Conservation (phyloP, 1,140 invertebrate genomes). For the Cotesia typhae region DNA sequence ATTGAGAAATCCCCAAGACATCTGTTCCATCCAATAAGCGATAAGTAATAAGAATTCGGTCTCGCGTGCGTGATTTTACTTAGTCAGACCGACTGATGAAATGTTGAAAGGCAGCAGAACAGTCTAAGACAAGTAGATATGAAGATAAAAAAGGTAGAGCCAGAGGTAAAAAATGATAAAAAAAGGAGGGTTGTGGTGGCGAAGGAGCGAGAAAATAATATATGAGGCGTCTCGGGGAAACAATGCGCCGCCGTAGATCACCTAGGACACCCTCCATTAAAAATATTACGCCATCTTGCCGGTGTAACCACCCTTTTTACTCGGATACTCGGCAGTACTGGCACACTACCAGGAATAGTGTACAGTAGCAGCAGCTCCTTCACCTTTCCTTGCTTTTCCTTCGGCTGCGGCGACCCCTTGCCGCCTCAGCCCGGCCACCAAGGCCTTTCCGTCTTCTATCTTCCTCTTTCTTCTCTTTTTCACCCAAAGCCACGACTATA, state of each 20-base stretch:
- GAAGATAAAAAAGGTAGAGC: slow-evolving; percentile 22
- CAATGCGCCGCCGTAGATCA: slow-evolving; percentile 54
- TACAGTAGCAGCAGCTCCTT: slow-evolving; percentile 10
- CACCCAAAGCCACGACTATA: slow-evolving; percentile 12
- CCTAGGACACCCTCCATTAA: slow-evolving; percentile 61
- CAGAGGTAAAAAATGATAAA: slow-evolving; percentile 6
- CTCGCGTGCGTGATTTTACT: too few relatives aligned
- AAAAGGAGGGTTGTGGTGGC: background rate
- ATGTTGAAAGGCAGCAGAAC: background rate
- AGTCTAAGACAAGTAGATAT: too few relatives aligned
- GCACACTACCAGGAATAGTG: background rate
- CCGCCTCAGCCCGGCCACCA: background rate
- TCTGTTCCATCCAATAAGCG: too few relatives aligned
- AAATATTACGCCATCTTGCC: slow-evolving; percentile 61
- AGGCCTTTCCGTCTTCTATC: slow-evolving; percentile 6
- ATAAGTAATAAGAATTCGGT: slow-evolving; percentile 3
- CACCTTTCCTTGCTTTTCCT: slow-evolving; percentile 28
- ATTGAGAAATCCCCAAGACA: too few relatives aligned
- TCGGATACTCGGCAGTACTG: background rate
- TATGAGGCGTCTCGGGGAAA: slow-evolving; percentile 11
- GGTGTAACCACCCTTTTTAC: slow-evolving; percentile 39
- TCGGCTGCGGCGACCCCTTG: slow-evolving; percentile 17
- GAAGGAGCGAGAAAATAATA: slow-evolving; percentile 30
- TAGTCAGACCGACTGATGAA: slow-evolving; percentile 11
- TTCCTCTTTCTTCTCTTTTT: slow-evolving; percentile 12